Evolutionary conservation across 2,797 vertebrate genomes (phyloP), one percentile per base, ranked within the genome.

Genomic region (Arremon aurantiirostris): DNA sequence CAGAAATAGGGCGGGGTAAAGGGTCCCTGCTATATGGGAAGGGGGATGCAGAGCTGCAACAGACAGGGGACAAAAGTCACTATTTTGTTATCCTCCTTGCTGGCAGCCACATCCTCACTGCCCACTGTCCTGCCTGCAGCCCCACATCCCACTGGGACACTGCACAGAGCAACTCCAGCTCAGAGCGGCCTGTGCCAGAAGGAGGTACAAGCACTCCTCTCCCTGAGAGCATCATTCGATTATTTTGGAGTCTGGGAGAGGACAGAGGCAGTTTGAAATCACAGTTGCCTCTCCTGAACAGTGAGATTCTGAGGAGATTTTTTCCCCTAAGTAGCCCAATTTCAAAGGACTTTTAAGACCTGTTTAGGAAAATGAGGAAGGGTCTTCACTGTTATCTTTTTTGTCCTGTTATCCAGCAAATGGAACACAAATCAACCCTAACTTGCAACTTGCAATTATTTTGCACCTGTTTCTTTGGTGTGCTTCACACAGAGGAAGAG

Each of bases 21-120:
- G 11, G 8, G 8, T 61, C 21, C 50, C 53, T 0, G 0, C 32
- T 59, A 18, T 32, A 22, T 30, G 24, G 32, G n/a, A 53, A 73
- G 27, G 28, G 20, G 21, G 46, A 70, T 28, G 39, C 13, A 61
- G 50, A 75, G n/a, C 34, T 68, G 55, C 30, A 64, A 41, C 17
- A 57, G 30, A 66, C 60, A 70, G 49, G 11, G n/a, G 5, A 70
- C 28, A 61, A 6, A 77, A 53, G 34, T 27, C 4, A 26, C 9
- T 32, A 8, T 12, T 80, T 37, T 42, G 11, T 55, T 71, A 32
- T 15, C 6, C 16, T 77, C 15, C 17, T 2, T 4, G 12, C 26
- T 66, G 64, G 27, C 39, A 87, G 59, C 7, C 35, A 64, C 46
- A 52, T 7, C 19, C 11, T 11, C 5, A 1, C 5, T 35, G 34